These are phyloP conservation scores for Karalla daura DNA, from an alignment of 2,797 vertebrate genomes.

Conservation along the genomic window DNA sequence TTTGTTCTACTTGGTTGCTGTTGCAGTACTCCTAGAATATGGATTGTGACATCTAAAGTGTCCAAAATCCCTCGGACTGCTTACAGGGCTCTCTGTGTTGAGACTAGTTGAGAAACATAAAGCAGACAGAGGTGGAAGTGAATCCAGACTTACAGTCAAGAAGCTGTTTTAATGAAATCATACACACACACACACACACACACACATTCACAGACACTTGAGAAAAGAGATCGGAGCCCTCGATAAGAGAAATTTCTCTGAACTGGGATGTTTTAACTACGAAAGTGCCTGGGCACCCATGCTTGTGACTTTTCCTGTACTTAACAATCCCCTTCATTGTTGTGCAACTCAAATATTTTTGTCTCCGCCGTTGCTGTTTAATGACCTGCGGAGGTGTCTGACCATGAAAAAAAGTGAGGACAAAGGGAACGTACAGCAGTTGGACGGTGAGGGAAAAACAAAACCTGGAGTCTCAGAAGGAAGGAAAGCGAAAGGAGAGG, in stretches of 20 bases:
- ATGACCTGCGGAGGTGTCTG: conserved; percentile 27
- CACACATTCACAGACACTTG: too few species aligned
- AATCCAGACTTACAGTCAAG: neutral
- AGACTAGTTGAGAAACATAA: neutral
- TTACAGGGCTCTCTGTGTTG: neutral
- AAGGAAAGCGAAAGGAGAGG: conserved; percentile 46
- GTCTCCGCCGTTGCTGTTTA: conserved; percentile 17
- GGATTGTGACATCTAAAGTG: neutral
- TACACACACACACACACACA: neutral
- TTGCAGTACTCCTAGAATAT: neutral
- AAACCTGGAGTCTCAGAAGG: conserved; percentile 12
- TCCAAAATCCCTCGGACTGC: neutral
- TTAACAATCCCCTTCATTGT: conserved; percentile 31
- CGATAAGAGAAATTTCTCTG: conserved; percentile 1
- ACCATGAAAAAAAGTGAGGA: conserved; percentile 29
- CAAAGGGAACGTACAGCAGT: conserved; percentile 17
- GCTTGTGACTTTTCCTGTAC: conserved; percentile 20
- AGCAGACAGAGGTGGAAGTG: neutral
- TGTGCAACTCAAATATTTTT: conserved; percentile 44
- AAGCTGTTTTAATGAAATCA: neutral
- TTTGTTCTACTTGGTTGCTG: too few species aligned
- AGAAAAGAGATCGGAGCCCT: too few species aligned
- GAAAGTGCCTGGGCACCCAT: neutral
- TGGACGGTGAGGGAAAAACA: conserved; percentile 28
- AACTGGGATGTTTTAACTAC: neutral